Evolutionary conservation across 1,140 invertebrate species (phyloP), one percentile per base, ranked within the genome.

Genomic region (Zaprionus tsacasi): DNA sequence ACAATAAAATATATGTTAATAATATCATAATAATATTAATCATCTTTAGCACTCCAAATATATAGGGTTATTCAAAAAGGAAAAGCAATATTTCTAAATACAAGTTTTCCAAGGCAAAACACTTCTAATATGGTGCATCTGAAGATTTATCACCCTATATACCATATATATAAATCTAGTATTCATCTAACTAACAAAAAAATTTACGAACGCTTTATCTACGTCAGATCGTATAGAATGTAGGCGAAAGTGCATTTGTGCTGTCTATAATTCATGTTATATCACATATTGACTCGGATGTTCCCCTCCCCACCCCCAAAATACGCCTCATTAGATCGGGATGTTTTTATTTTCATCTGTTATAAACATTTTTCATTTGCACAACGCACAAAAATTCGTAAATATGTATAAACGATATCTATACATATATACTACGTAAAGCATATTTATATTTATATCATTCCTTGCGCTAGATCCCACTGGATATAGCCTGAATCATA

Each of bases 241-340:
- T 43, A 15, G 40, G 40, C 40, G 40, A 45, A 45, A 45, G 40
- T 45, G 40, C 40, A 45, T 45, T 45, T 45, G 40, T 45, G 40
- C 40, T 45, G 40, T 45, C 40, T 17, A 45, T 45, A 45, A 45
- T 45, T 45, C 40, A 45, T 45, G 40, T 45, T 45, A 45, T 45
- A 45, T 45, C 40, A 45, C 40, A 45, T 45, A 45, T 45, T 45
- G 40, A 45, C 40, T 45, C n/a, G 40, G 7, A 7, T 45, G n/a
- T 15, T 15, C 40, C 8, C 27, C 21, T 21, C 21, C 21, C 27
- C 27, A 2, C 3, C 27, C 27, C n/a, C 40, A 45, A 15, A 45
- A 8, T n/a, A 45, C n/a, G 40, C 40, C 40, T 45, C 40, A 45
- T 45, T 45, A 45, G 40, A 45, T 45, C n/a, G 40, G 40, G n/a